Evolutionary conservation across 2,888 invertebrate species (phyloP).

Genomic region (Aquatica leii): DNA sequence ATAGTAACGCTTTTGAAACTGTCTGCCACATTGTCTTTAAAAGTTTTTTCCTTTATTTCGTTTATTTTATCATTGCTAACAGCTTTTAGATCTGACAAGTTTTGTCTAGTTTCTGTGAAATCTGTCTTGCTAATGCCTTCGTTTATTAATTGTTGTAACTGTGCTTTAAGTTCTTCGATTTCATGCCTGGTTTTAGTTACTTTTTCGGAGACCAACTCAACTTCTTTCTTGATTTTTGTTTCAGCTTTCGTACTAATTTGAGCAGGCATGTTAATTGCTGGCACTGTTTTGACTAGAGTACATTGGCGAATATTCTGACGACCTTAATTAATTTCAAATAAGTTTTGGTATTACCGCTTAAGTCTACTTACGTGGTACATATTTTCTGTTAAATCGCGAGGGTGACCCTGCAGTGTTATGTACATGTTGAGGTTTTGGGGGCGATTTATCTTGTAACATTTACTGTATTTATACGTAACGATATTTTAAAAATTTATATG

Average conservation of each 20-base stretch:
- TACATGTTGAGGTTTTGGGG: neutral
- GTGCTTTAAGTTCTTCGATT: conserved; percentile 54
- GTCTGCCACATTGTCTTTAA: conserved; percentile 20
- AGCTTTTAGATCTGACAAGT: conserved; percentile 11
- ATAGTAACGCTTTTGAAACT: neutral
- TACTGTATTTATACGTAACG: neutral
- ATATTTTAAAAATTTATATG: too few species aligned
- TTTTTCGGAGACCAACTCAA: conserved; percentile 42
- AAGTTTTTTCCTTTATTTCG: conserved; percentile 15
- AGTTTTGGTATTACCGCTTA: neutral
- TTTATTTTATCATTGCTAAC: conserved; percentile 8
- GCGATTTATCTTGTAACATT: neutral
- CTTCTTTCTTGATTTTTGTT: conserved; percentile 15
- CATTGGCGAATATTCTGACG: neutral
- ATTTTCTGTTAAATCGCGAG: conserved; percentile 13
- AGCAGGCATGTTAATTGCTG: conserved; percentile 7
- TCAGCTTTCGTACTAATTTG: neutral
- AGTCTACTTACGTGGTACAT: conserved; percentile 8
- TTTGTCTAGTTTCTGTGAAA: conserved; percentile 16
- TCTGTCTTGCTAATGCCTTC: conserved; percentile 42
- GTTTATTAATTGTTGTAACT: conserved; percentile 54
- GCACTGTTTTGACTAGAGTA: conserved; percentile 21
- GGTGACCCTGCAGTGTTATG: neutral
- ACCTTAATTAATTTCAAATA: neutral
- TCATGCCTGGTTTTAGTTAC: conserved; percentile 53